Evolutionary conservation across 2,888 invertebrate species (phyloP).

Genomic region (Orthosia incerta): DNA sequence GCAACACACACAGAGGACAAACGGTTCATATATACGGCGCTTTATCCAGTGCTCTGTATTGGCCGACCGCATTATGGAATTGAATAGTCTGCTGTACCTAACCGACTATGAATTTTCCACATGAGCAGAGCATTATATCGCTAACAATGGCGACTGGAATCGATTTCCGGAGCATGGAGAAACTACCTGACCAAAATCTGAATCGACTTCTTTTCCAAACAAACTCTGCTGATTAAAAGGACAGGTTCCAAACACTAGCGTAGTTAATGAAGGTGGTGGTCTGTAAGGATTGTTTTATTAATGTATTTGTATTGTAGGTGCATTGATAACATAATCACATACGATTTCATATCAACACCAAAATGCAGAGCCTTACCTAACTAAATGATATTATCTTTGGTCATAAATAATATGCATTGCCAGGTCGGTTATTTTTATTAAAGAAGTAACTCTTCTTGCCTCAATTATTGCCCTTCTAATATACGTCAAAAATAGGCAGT

Average conservation of each 20-base stretch:
- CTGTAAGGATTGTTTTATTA: not conserved
- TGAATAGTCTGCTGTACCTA: conserved; percentile 54
- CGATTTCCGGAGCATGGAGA: conserved; percentile 63
- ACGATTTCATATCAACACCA: conserved; percentile 6
- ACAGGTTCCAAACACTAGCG: not conserved
- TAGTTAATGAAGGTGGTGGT: not conserved
- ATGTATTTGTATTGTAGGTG: conserved; percentile 8
- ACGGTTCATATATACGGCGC: not conserved
- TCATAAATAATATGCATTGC: not conserved
- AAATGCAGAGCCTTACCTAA: not conserved
- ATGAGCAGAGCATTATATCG: conserved; percentile 63
- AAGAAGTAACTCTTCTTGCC: too few species aligned
- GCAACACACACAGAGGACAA: conserved; percentile 10
- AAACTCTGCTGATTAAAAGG: conserved; percentile 1
- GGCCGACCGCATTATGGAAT: conserved; percentile 37
- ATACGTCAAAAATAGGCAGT: conserved; percentile 30
- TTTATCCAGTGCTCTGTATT: conserved; percentile 36
- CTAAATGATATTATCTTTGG: not conserved
- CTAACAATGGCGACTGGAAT: conserved; percentile 74
- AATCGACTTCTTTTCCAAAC: conserved; percentile 17
- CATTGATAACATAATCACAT: conserved; percentile 14
- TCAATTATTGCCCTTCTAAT: not conserved
- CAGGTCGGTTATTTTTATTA: not conserved
- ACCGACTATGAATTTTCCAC: conserved; percentile 69
- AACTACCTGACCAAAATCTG: conserved; percentile 52